These are phyloP conservation scores for Tragelaphus buxtoni DNA, from an alignment of 2,113 vertebrate species.

Conservation along the genomic window DNA sequence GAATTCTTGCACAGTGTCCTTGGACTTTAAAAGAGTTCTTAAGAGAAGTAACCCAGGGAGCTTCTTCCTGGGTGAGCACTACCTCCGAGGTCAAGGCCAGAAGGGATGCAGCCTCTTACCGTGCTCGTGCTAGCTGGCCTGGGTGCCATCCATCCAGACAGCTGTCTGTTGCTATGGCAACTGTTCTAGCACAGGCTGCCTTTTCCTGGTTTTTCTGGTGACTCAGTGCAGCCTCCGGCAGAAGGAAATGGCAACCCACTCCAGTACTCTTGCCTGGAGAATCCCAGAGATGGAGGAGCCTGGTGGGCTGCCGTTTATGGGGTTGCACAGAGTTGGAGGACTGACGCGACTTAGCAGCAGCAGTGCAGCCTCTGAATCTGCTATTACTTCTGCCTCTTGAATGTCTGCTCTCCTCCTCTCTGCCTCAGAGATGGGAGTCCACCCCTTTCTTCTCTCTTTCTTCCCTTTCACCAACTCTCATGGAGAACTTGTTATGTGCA, in stretches of 20 bases:
- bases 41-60: background rate
- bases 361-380: background rate
- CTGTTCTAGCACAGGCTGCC: background rate
- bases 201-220: background rate
- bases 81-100: background rate
- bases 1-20: background rate
- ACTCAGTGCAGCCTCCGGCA: background rate
- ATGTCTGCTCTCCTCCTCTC: background rate
- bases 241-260: background rate
- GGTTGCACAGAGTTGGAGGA: rapidly evolving
- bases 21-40: background rate
- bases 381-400: background rate
- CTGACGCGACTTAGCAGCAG: background rate
- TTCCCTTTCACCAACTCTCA: background rate
- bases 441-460: background rate
- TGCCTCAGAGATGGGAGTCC: background rate
- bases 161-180: conserved; percentile 24
- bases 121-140: background rate
- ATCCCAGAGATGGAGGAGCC: background rate
- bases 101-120: rapidly evolving
- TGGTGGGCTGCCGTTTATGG: background rate
- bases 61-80: background rate
- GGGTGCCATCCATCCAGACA: background rate
- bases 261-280: background rate
- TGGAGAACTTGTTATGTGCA: background rate